Conservation (phyloP, 2,888 invertebrate genomes). For the Ennomos quercinarius region DNA sequence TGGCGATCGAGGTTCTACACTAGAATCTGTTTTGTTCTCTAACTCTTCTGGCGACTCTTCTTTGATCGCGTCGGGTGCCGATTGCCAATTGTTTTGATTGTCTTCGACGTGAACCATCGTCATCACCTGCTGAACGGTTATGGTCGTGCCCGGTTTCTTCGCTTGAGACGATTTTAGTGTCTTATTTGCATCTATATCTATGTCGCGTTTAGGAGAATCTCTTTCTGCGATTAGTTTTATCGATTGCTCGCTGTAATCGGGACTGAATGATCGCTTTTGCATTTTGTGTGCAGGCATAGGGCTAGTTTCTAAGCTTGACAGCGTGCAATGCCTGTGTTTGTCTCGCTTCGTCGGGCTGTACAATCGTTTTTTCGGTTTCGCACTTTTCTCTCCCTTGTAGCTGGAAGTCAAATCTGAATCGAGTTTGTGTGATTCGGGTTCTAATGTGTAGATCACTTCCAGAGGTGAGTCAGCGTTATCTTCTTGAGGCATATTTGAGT, state of each 20-base stretch:
- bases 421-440: slow-evolving; percentile 30
- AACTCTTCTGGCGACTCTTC: too few species aligned
- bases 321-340: slow-evolving; percentile 33
- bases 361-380: slow-evolving; percentile 58
- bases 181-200: slow-evolving; percentile 12
- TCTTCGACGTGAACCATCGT: slow-evolving; percentile 50
- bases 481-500: slow-evolving; percentile 15
- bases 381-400: slow-evolving; percentile 21
- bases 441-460: slow-evolving; percentile 49
- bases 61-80: too few species aligned
- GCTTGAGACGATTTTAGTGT: slow-evolving; percentile 26
- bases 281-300: slow-evolving; percentile 68
- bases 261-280: slow-evolving; percentile 57
- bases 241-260: slow-evolving; percentile 10
- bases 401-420: slow-evolving; percentile 47
- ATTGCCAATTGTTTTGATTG: slow-evolving; percentile 11
- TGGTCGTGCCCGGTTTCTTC: slow-evolving; percentile 31
- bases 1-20: background rate
- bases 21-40: too few species aligned
- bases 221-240: slow-evolving; percentile 32
- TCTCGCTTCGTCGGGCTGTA: slow-evolving; percentile 52
- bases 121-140: slow-evolving; percentile 58
- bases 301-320: slow-evolving; percentile 52
- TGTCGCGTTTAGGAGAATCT: slow-evolving; percentile 19
- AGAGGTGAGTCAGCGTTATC: slow-evolving; percentile 41